A percentile compares a stretch with the other conserved stretches of the same genome.
These are phyloP conservation scores for Temnothorax nylanderi DNA, from an alignment of 1,140 invertebrate species.

Conservation along the genomic window DNA sequence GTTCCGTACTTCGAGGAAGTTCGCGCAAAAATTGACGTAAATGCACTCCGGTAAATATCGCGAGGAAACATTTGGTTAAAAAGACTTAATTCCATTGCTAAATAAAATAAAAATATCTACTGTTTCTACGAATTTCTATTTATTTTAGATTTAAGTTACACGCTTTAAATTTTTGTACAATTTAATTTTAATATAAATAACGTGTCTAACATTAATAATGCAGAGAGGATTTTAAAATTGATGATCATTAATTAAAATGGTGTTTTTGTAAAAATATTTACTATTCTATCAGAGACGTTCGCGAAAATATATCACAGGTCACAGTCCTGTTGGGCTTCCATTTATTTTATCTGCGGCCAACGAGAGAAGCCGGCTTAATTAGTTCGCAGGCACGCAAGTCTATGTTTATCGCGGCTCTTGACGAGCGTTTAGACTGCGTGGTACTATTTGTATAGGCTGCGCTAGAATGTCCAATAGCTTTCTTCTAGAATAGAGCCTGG, in stretches of 20 bases:
- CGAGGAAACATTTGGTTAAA: not conserved
- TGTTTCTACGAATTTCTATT: not conserved
- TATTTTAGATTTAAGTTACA: not conserved
- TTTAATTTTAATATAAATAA: not conserved
- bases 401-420: slow-evolving; percentile 40
- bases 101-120: not conserved
- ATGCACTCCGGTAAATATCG: not conserved
- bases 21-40: not conserved
- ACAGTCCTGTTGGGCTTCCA: not conserved
- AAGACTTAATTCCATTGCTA: not conserved
- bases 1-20: not conserved
- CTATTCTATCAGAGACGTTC: not conserved
- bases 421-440: slow-evolving; percentile 21
- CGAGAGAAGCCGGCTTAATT: slow-evolving; percentile 45
- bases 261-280: not conserved
- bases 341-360: slow-evolving; percentile 37
- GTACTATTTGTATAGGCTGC: slow-evolving; percentile 19
- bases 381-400: slow-evolving; percentile 45
- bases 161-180: not conserved
- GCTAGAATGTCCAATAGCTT: slow-evolving; percentile 17
- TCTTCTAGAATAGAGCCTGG: not conserved
- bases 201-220: not conserved
- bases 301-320: not conserved
- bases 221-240: not conserved
- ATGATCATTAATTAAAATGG: not conserved